phyloP scores from a whole-genome alignment of 2,113 vertebrate genomes.

The Malurus elegans region DNA sequence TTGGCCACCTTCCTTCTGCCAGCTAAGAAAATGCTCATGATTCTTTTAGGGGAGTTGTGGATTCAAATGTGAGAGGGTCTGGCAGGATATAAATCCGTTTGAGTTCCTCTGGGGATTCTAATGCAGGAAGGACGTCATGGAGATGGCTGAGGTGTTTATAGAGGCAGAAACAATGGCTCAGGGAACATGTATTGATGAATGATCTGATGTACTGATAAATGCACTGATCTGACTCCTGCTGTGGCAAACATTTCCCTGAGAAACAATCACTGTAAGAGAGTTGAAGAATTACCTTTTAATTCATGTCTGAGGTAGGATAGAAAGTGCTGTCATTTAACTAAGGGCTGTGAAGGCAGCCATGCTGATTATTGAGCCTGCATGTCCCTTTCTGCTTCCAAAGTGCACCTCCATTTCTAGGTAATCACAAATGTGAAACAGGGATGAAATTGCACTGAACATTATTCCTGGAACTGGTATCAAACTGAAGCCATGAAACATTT shows the following conservation, averaged over 20 bases:
- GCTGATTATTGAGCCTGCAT: background rate
- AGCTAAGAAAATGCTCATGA: background rate
- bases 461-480: background rate
- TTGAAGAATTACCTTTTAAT: background rate
- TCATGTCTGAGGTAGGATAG: background rate
- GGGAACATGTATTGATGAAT: background rate
- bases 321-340: background rate
- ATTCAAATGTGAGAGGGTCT: background rate
- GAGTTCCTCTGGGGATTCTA: background rate
- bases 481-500: background rate
- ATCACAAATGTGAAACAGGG: background rate
- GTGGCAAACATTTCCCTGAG: background rate
- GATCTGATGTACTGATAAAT: background rate
- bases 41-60: background rate
- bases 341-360: background rate
- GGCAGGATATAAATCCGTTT: background rate
- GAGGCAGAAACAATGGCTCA: background rate
- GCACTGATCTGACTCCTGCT: background rate
- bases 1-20: background rate
- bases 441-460: background rate
- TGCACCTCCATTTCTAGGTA: background rate
- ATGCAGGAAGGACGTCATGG: background rate
- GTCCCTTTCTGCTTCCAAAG: background rate
- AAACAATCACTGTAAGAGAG: background rate
- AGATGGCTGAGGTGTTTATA: background rate